Evolutionary conservation across 2,797 vertebrate species (phyloP).

Genomic region (Nothura maculosa): DNA sequence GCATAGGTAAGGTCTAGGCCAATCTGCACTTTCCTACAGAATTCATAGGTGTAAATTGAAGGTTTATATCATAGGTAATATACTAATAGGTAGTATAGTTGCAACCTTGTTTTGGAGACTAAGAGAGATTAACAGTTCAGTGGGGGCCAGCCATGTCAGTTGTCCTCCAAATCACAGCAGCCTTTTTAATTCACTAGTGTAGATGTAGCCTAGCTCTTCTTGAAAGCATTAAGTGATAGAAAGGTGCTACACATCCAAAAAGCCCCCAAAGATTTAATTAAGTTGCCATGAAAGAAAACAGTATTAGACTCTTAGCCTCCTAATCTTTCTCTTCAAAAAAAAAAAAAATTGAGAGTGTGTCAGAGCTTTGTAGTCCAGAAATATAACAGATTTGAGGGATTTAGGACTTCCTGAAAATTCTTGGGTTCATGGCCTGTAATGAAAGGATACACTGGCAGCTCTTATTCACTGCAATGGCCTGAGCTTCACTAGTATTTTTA

Average conservation of each 20-base stretch:
- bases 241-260: not conserved
- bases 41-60: not conserved
- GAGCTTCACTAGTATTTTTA: not conserved
- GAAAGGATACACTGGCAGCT: not conserved
- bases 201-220: not conserved
- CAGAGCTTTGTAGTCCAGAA: not conserved
- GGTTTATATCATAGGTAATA: not conserved
- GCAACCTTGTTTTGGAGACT: not conserved
- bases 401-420: not conserved
- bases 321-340: not conserved
- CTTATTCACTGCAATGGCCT: not conserved
- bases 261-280: not conserved
- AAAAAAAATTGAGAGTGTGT: not conserved
- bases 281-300: not conserved
- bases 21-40: not conserved
- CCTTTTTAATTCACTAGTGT: not conserved
- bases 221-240: not conserved
- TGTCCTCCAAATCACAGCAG: not conserved
- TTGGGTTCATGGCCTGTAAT: accelerated
- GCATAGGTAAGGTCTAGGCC: not conserved
- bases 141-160: not conserved
- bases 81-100: not conserved
- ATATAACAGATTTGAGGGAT: not conserved
- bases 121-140: not conserved
- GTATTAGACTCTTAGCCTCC: not conserved